A percentile compares a stretch with the other conserved stretches of the same genome.
Conservation (phyloP, 2,797 vertebrate species). For the Saguinus oedipus region DNA sequence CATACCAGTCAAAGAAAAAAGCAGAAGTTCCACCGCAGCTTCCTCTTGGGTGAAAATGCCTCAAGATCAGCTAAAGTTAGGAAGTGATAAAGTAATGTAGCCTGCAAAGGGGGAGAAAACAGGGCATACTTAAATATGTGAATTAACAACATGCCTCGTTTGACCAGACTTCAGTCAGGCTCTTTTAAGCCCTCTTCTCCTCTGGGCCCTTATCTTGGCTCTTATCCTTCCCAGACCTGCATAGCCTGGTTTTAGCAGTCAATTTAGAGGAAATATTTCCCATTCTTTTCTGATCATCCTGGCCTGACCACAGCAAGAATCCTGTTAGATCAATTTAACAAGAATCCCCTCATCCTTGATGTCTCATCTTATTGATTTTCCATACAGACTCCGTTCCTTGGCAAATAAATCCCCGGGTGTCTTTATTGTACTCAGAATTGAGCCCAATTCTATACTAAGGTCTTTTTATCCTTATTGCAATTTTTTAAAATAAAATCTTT, state of each 20-base stretch:
- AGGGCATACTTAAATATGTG: background rate
- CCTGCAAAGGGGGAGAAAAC: background rate
- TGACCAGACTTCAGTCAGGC: background rate
- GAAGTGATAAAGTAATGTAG: background rate
- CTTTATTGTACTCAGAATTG: background rate
- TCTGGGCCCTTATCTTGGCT: background rate
- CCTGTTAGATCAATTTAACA: background rate
- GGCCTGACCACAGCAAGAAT: background rate
- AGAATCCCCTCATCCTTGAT: background rate
- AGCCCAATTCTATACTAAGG: background rate
- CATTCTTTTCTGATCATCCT: background rate
- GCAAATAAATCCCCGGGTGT: background rate
- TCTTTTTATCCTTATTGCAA: background rate
- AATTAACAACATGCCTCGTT: background rate
- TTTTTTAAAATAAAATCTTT: slow-evolving; percentile 25
- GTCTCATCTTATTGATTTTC: background rate
- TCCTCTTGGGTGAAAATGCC: background rate
- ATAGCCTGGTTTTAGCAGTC: background rate
- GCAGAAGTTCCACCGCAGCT: background rate
- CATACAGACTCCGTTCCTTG: background rate
- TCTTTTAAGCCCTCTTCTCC: background rate
- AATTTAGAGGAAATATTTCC: background rate
- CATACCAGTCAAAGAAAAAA: background rate
- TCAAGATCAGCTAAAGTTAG: background rate
- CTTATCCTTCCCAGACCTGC: background rate